Evolutionary conservation across 2,888 invertebrate genomes (phyloP), one percentile per base, ranked within the genome.

Genomic region (Meandrusa payeni): DNA sequence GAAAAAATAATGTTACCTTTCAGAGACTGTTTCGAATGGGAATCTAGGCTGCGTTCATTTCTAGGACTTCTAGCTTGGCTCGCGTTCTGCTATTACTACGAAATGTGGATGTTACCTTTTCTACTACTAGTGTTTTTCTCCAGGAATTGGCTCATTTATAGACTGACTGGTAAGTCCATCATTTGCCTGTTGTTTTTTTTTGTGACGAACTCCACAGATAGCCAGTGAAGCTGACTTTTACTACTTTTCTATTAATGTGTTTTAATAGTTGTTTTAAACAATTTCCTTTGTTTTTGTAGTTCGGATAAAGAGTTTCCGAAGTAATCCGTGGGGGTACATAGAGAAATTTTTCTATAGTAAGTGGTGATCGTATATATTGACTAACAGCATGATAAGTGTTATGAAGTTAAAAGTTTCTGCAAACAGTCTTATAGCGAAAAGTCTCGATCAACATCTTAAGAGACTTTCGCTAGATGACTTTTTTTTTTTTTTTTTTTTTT

Each of bases 21-120:
- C 74, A 96, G 96, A 89, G 96, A 96, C 75, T 98, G 97, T 75
- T 97, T 98, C 69, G 96, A 97, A 78, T 99, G 99, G 99, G 97
- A 99, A 68, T 97, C 95, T 2, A 94, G 94, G 39, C 73, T 95
- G 23, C 90, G 95, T 54, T 97, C 97, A 53, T 90, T 95, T 55
- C 79, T 94, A 26, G 96, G 97, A 1, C 91, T 99, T 34, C 79
- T 95, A 10, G 83, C 94, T 7, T 99, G 97, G 91, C 89, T 99
- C 38, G 85, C 96, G 0, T 91, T 95, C 41, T 97, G 97, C 61
- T 97, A 97, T 75, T 97, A 96, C 79, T 97, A 98, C 69, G 94
- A 99, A 76, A 93, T 97, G 60, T 99, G 96, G 91, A 98, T 99
- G 93, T 77, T 98, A 44, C 99, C 99, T 0, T 86, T 94, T 2